Conservation (phyloP, 2,888 invertebrate genomes). For the Pyrochroa serraticornis region DNA sequence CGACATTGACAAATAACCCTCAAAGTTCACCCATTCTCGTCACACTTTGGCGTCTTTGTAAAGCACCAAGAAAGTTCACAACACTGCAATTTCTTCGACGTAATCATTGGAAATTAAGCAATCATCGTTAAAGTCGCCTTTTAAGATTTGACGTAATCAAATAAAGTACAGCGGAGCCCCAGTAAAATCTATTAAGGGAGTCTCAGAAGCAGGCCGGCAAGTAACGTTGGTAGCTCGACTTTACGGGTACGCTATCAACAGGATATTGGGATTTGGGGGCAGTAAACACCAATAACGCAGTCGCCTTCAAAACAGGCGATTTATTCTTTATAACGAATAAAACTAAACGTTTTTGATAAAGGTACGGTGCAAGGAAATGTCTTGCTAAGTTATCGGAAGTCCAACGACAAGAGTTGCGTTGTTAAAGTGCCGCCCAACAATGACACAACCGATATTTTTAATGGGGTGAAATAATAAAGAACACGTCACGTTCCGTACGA, state of each 20-base stretch:
- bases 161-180: constrained; percentile 12
- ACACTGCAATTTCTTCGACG: constrained; percentile 1
- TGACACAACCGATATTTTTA: no score
- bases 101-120: constrained; percentile 15
- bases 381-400: neutral
- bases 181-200: constrained; percentile 22
- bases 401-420: neutral
- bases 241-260: constrained; percentile 21
- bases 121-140: constrained; percentile 1
- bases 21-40: neutral
- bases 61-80: neutral
- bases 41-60: neutral
- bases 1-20: no score
- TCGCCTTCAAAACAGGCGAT: constrained; percentile 14
- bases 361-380: neutral
- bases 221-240: constrained; percentile 12
- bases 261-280: constrained; percentile 25
- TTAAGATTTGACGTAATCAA: constrained; percentile 7
- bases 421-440: neutral
- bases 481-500: no score
- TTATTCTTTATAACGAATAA: constrained; percentile 11
- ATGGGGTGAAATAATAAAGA: no score
- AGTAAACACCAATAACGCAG: constrained; percentile 24
- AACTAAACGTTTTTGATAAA: constrained; percentile 1
- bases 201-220: constrained; percentile 9